A percentile compares a stretch with the other conserved stretches of the same genome.
These are phyloP conservation scores for Emydura subglobosa DNA, from an alignment of 2,113 vertebrate species.

Conservation along the genomic window DNA sequence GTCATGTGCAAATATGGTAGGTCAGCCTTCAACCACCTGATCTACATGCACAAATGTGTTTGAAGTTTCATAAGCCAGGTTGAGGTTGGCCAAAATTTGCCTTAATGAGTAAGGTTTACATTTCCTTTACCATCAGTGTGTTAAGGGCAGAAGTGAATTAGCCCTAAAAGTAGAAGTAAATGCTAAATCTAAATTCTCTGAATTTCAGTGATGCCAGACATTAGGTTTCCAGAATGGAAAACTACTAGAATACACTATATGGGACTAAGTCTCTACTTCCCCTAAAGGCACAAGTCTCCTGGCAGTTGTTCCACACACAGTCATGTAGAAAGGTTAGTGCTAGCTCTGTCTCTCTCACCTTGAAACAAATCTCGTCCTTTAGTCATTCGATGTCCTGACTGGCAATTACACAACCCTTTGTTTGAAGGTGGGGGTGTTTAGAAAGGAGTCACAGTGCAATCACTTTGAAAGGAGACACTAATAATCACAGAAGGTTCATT, in stretches of 20 bases:
- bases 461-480: not conserved
- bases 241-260: not conserved
- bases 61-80: not conserved
- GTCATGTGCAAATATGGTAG: accelerated
- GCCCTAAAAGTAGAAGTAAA: not conserved
- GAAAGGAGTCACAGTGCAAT: not conserved
- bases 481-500: not conserved
- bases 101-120: not conserved
- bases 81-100: not conserved
- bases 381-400: not conserved
- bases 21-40: not conserved
- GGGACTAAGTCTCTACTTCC: not conserved
- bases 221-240: not conserved
- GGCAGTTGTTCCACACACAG: not conserved
- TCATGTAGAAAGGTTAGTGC: not conserved
- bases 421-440: not conserved
- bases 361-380: not conserved
- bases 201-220: constrained; percentile 7
- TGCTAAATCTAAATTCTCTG: not conserved
- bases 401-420: not conserved
- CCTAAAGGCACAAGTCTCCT: not conserved
- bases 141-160: not conserved
- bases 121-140: not conserved
- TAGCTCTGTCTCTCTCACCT: not conserved
- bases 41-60: not conserved